A percentile compares a stretch with the other conserved stretches of the same genome.
Evolutionary conservation across 2,113 vertebrate genomes (phyloP).

Genomic region (Spermophilus dauricus): DNA sequence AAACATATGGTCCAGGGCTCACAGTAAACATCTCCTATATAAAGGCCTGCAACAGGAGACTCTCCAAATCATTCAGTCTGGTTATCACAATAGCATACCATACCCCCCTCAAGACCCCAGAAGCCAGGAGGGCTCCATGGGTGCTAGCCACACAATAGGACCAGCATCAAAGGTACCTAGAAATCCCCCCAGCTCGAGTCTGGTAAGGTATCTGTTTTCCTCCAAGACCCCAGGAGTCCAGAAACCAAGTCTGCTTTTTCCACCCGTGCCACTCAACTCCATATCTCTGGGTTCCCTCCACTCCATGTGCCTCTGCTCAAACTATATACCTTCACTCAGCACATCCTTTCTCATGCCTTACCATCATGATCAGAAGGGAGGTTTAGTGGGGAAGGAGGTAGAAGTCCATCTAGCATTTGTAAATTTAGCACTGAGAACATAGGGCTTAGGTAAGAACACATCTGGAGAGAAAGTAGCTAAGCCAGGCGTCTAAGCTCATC

Average conservation of each 20-base stretch:
- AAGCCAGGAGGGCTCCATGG: not conserved
- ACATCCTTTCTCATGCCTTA: not conserved
- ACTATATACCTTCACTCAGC: not conserved
- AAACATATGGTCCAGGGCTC: not conserved
- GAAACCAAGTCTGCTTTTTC: not conserved
- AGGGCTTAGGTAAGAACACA: not conserved
- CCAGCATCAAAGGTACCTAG: not conserved
- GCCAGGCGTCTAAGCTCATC: not conserved
- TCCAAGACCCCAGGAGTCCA: not conserved
- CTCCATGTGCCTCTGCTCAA: not conserved
- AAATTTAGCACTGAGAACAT: not conserved
- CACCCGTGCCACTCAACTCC: not conserved
- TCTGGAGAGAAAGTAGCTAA: not conserved
- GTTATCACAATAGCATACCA: not conserved
- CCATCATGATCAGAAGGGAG: not conserved
- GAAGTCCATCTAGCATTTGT: not conserved
- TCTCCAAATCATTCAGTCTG: not conserved
- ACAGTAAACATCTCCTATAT: not conserved
- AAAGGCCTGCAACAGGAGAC: not conserved
- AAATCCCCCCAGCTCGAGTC: not conserved
- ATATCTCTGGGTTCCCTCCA: not conserved
- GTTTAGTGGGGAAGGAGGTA: not conserved
- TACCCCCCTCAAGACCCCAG: not conserved
- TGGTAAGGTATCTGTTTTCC: not conserved
- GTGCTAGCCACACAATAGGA: not conserved